Evolutionary conservation across 2,113 vertebrate species (phyloP).

Genomic region (Peromyscus leucopus): DNA sequence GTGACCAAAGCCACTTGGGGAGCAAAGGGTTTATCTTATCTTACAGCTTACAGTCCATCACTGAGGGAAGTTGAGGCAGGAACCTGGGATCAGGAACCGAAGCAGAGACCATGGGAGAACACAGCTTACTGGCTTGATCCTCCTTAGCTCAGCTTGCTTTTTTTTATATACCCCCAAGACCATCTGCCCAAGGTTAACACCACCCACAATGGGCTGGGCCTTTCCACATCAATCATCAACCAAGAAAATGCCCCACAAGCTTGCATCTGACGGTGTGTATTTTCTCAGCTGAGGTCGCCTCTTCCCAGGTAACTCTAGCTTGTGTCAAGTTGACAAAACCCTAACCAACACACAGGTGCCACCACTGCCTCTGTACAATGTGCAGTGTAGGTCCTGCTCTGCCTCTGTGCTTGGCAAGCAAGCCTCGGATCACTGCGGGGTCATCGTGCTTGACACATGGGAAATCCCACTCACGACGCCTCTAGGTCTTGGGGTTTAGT

Average conservation of each 20-base stretch:
- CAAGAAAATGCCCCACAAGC: background rate
- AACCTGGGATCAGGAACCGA: background rate
- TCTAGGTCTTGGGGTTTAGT: background rate
- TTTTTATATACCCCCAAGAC: background rate
- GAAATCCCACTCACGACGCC: background rate
- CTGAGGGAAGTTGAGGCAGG: background rate
- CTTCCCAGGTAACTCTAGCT: background rate
- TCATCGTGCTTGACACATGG: background rate
- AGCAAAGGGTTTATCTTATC: background rate
- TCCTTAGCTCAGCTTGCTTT: background rate
- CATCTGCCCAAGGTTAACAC: background rate
- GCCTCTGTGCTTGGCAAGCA: background rate
- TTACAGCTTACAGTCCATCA: background rate
- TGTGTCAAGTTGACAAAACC: background rate
- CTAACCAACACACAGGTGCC: background rate
- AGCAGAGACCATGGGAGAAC: background rate
- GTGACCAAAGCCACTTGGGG: background rate
- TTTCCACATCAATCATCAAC: background rate
- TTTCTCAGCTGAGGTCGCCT: background rate
- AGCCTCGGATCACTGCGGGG: background rate
- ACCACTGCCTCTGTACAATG: rapidly evolving
- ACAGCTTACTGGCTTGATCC: background rate
- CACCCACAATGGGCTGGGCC: background rate
- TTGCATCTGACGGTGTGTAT: background rate
- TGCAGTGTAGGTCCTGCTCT: background rate